Percentiles rank a stretch among this genome's conserved stretches.
phyloP scores from a whole-genome alignment of 2,888 invertebrate genomes.

The Ormia ochracea region DNA sequence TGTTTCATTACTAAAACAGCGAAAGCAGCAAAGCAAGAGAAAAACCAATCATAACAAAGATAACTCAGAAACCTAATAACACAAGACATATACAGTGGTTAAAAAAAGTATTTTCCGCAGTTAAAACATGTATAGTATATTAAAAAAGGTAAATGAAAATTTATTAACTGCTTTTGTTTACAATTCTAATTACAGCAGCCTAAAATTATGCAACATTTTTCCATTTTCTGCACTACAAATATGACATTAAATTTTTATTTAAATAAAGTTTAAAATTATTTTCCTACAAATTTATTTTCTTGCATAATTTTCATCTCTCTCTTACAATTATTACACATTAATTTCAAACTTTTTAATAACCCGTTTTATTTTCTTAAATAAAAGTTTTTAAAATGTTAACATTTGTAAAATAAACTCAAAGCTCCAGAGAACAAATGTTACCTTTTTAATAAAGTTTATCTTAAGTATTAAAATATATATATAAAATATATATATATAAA shows the following conservation, averaged over 20 bases:
- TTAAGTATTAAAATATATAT: no score
- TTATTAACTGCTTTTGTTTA: neutral
- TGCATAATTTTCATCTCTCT: no score
- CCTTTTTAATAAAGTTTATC: slow-evolving; percentile 52
- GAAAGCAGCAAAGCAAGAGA: neutral
- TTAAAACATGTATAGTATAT: neutral
- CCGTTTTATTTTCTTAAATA: neutral
- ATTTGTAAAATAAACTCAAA: slow-evolving; percentile 42
- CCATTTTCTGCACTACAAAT: neutral
- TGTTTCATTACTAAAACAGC: slow-evolving; percentile 3
- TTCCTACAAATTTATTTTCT: no score
- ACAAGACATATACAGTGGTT: neutral
- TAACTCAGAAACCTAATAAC: neutral
- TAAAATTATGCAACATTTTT: neutral
- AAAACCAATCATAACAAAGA: slow-evolving; percentile 7
- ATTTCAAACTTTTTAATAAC: neutral
- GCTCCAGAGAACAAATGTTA: slow-evolving; percentile 60
- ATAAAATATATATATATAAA: no score
- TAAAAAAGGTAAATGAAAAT: neutral
- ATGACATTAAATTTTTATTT: no score
- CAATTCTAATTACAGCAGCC: neutral
- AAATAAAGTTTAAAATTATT: no score
- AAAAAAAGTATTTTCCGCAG: neutral
- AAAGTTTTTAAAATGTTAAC: neutral
- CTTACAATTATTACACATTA: no score